A percentile compares a stretch with the other conserved stretches of the same genome.
Conservation (phyloP, 2,797 vertebrate genomes). For the Garrulus glandarius region DNA sequence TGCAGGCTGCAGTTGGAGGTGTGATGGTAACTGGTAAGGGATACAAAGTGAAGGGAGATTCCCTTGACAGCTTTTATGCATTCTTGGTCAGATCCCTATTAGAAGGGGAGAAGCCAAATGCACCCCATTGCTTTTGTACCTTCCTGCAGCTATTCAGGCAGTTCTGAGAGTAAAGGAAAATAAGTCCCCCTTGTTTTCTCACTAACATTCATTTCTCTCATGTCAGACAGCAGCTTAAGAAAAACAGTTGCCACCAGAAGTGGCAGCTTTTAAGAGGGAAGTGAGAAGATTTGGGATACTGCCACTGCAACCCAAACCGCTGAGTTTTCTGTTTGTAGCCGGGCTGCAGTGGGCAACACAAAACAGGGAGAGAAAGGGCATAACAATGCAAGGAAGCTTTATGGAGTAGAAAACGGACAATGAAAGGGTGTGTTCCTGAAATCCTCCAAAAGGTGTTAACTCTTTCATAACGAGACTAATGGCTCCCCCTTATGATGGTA, state of each 20-base stretch:
- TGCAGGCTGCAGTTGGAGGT: not conserved
- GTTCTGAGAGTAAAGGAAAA: not conserved
- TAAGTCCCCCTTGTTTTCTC: not conserved
- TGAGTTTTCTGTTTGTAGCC: not conserved
- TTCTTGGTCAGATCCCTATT: not conserved
- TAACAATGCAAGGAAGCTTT: not conserved
- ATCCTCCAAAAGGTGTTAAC: slow-evolving; percentile 66
- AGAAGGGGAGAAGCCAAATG: not conserved
- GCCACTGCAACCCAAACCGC: not conserved
- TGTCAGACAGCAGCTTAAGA: not conserved
- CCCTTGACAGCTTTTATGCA: not conserved
- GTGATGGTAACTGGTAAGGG: not conserved
- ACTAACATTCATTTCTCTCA: not conserved
- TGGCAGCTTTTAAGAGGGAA: slow-evolving; percentile 11
- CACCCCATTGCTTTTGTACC: not conserved
- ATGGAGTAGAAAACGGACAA: slow-evolving; percentile 27
- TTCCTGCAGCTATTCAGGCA: not conserved
- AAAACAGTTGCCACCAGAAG: not conserved
- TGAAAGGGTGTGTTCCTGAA: slow-evolving; percentile 51
- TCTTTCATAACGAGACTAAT: slow-evolving; percentile 37
- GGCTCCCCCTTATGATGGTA: slow-evolving; percentile 19
- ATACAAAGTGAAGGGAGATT: not conserved
- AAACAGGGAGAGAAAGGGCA: not conserved
- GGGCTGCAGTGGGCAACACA: not conserved
- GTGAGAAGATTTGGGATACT: not conserved